Percentiles rank a stretch among this genome's conserved stretches.
Evolutionary conservation across 2,888 invertebrate species (phyloP).

Genomic region (Drosophila pegasa): DNA sequence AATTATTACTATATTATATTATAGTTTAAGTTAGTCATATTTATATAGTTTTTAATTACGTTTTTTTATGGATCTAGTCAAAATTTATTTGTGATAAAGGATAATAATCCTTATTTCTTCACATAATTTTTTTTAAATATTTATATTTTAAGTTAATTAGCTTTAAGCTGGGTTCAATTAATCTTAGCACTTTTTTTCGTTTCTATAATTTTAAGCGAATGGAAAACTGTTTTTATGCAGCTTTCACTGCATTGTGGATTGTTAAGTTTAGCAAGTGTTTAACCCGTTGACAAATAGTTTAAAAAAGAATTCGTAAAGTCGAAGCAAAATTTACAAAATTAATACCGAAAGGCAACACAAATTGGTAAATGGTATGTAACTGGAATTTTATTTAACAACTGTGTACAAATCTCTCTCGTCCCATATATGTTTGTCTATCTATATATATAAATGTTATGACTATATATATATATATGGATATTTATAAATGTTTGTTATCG

Average conservation of each 20-base stretch:
- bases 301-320: slow-evolving; percentile 6
- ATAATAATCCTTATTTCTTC: no score
- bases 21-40: neutral
- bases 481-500: neutral
- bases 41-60: neutral
- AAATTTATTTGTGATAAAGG: neutral
- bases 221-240: slow-evolving; percentile 25
- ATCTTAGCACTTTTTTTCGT: slow-evolving; percentile 21
- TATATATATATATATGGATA: neutral
- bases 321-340: slow-evolving; percentile 20
- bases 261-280: slow-evolving; percentile 40
- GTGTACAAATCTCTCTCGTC: neutral
- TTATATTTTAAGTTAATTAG: slow-evolving; percentile 1
- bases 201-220: slow-evolving; percentile 36
- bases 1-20: neutral
- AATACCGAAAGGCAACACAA: slow-evolving; percentile 25
- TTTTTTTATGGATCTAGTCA: neutral
- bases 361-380: slow-evolving; percentile 64
- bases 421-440: neutral
- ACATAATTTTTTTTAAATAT: neutral
- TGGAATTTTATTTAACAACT: slow-evolving; percentile 37
- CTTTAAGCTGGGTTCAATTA: slow-evolving; percentile 9
- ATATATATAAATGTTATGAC: neutral
- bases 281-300: slow-evolving; percentile 25
- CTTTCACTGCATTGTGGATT: slow-evolving; percentile 29